These are phyloP conservation scores for Venustoraphidia nigricollis DNA, from an alignment of 2,888 invertebrate genomes.

Conservation along the genomic window DNA sequence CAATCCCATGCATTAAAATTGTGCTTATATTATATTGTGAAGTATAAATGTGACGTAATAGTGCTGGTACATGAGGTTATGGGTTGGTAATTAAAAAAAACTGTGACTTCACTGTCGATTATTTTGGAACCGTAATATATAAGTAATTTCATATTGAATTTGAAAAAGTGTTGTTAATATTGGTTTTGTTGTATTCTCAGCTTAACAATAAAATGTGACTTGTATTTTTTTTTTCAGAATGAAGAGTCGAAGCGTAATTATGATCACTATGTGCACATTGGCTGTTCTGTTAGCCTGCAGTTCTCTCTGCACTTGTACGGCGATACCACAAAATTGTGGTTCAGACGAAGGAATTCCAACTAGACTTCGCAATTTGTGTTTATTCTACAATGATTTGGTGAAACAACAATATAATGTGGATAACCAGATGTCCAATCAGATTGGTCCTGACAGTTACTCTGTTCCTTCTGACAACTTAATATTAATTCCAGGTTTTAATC, in stretches of 20 bases:
- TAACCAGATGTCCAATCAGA: background rate
- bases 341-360: background rate
- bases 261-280: background rate
- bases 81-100: too few species aligned
- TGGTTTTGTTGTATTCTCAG: too few species aligned
- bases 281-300: background rate
- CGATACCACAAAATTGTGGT: background rate
- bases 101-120: too few species aligned
- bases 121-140: too few species aligned
- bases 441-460: too few species aligned
- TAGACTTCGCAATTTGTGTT: conserved; percentile 1
- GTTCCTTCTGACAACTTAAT: too few species aligned
- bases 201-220: background rate
- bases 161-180: too few species aligned
- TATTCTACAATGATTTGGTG: conserved; percentile 2
- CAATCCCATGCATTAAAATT: too few species aligned
- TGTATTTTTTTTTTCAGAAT: background rate
- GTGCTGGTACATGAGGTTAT: too few species aligned
- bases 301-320: background rate
- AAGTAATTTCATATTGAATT: too few species aligned
- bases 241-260: background rate
- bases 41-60: too few species aligned
- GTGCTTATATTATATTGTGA: too few species aligned
- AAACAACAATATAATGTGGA: conserved; percentile 3
- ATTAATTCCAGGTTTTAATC: background rate